Evolutionary conservation across 1,140 invertebrate species (phyloP), one percentile per base, ranked within the genome.

Genomic region (Cotesia vestalis): DNA sequence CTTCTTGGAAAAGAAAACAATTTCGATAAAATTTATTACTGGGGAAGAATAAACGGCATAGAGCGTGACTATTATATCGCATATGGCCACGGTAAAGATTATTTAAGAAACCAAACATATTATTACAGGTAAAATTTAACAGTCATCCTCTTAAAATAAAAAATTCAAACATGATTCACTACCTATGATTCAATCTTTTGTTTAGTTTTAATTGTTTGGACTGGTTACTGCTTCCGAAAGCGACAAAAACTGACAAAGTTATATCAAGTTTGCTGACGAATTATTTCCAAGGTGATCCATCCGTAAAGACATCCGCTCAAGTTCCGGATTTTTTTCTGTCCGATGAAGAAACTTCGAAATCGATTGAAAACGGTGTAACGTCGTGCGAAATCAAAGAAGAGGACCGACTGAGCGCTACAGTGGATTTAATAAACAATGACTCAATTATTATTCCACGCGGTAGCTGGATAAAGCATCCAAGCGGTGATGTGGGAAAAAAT

Each of bases 1-100:
- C 82, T 93, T 62, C 82, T 94, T 14, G 90, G 94, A 80, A 89
- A 90, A 60, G 92, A 94, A 78, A 94, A 94, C 84, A 92, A 94
- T 78, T 94, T 94, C 79, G 81, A 84, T 2, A 89, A 90, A 73
- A 89, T 92, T 62, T 93, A 90, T 74, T 93, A 94, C 73, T 94
- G 92, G 92, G 93, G 93, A 1, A 89, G 89, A 78, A 90, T 95
- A 52, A 88, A 90, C 67, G 93, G 92, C 0, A 83, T 88, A 0
- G 87, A 90, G 55, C 87, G 84, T 4, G 93, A 94, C 84, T 95
- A 94, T 79, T 91, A 92, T 77, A 89, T 95, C 53, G 90, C 92
- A 2, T 93, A 90, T 78, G 93, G 93, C 12, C 92, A 91, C 71
- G 85, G 87, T 17, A 90, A 88, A 59, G 92, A 94, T 78, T 91